Evolutionary conservation across 2,797 vertebrate genomes (phyloP), one percentile per base, ranked within the genome.

Genomic region (Lutjanus campechanus): DNA sequence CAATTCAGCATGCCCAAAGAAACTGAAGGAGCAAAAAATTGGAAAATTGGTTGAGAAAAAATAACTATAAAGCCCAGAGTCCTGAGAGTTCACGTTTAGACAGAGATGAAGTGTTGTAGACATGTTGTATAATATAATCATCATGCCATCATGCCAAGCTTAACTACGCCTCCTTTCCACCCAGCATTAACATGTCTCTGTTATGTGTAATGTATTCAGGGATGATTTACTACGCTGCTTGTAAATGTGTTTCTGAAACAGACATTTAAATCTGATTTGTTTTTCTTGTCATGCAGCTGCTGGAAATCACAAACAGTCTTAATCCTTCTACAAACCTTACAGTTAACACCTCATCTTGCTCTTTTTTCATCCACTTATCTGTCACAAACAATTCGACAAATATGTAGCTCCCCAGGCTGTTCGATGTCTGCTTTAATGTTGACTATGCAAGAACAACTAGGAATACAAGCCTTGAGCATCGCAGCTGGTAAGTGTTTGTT

Each of bases 401-500:
- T 4, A 12, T 4, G 15, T 76, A 49, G 51, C 67, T 76, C 58
- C 17, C 29, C 36, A 25, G 43, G 72, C 53, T 9, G 64, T 41
- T 51, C 4, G 0, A 12, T 46, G 17, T 5, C 56, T 77, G 51
- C 25, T 77, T 53, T 44, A 36, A 29, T 51, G 59, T 47, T 6
- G 1, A 60, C 68, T 22, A 40, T 17, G 65, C 62, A 69, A 50
- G 55, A 66, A 44, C 63, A 58, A 50, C 62, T 69, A 9, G 22
- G 25, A 66, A 56, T 29, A 13, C 58, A 19, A 44, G 59, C 69
- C 60, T 29, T 13, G 2, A 74, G 71, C 65, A 8, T 36, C 53
- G 25, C 71, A 78, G 67, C 51, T 70, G 79, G 12, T 44, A n/a
- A 64, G 29, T 53, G 55, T 69, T 64, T 66, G 77, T 84, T 66